Base-by-base conservation (phyloP, 2,797 vertebrate genomes). In the Characodon lateralis region DNA sequence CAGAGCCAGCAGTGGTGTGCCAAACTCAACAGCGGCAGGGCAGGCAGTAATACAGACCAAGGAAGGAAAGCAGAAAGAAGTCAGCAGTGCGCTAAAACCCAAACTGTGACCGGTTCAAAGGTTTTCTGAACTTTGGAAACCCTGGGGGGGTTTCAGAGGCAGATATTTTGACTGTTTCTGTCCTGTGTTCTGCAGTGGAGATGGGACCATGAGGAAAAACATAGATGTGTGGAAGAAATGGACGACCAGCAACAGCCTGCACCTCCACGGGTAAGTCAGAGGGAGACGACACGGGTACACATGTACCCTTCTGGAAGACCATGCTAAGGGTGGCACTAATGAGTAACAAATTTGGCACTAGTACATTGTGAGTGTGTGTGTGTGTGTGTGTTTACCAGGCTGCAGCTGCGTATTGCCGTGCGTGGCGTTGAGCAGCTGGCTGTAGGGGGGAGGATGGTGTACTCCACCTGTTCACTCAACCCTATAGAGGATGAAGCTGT, bases 141-240 rank as follows among this genome's bases (percentile, higher is more conserved):
- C 76, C 41, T 46, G 71, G 48, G 72, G 81, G 70, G 43, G 16
- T 76, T 81, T 71, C n/a, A 9, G 46, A 3, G 8, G 79, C 85
- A 41, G 9, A 16, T 68, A 53, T 73, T 66, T 77, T 86, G 78
- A 87, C 59, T 28, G 65, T 8, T 26, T 55, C 80, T 89, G 77
- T 73, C 85, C 55, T 75, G 65, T 90, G 71, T 50, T 51, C 51
- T 58, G 26, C 91, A 99, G 98, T 20, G 98, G 98, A n/a, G 98
- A 99, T 77, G 98, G 98, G 84, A 99, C 98, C 8, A 96, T 99
- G 96, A 96, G 98, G 83, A 99, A 99, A 85, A 99, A 99, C 92
- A 98, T 99, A 2, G 98, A 99, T 2, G 98, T 99, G 8, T 99
- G 98, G 98, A 99, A 97, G 91, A 99, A 99, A 74, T 99, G 98